Evolutionary conservation across 2,888 invertebrate genomes (phyloP).

Genomic region (Nephrotoma flavescens): DNA sequence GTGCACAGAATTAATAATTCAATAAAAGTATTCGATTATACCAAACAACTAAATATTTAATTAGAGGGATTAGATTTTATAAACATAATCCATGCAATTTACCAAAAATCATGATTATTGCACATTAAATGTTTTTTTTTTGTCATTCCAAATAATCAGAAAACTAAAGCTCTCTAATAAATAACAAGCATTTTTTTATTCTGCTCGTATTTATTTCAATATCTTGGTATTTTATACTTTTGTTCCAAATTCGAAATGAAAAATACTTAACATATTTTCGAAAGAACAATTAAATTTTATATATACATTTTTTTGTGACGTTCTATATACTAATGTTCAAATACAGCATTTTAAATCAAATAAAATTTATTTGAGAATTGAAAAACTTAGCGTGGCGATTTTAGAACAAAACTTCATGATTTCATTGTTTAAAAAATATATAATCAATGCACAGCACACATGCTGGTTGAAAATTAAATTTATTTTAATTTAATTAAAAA

Average conservation of each 20-base stretch:
- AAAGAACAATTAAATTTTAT: not conserved
- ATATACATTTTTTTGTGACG: not conserved
- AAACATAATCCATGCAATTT: not conserved
- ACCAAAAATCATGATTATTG: not conserved
- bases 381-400: no score
- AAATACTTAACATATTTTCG: not conserved
- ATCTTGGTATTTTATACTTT: not conserved
- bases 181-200: not conserved
- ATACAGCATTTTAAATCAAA: not conserved
- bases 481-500: no score
- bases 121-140: not conserved
- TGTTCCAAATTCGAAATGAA: not conserved
- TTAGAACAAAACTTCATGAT: no score
- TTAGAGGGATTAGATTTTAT: not conserved
- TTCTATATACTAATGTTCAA: not conserved
- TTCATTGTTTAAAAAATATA: no score
- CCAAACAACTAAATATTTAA: not conserved
- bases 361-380: not conserved
- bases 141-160: not conserved
- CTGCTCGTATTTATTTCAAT: not conserved
- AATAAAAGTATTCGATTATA: not conserved
- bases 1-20: not conserved
- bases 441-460: no score
- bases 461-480: no score
- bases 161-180: not conserved